Percentiles rank a stretch among this genome's conserved stretches.
Conservation (phyloP, 92 coral and sea anemone species). For the Galaxea fascicularis region DNA sequence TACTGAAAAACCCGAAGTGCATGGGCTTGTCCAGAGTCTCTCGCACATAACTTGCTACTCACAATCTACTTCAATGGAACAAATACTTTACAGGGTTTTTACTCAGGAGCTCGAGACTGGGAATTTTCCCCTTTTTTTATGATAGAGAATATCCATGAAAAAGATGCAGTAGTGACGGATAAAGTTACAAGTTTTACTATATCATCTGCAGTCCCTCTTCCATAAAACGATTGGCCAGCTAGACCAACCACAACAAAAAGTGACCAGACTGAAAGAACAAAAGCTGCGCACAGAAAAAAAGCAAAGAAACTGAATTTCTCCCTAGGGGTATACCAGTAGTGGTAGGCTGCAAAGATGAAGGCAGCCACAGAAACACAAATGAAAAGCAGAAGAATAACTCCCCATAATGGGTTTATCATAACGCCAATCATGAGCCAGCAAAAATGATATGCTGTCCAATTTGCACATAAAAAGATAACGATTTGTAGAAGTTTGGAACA, state of each 20-base stretch:
- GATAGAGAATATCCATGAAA: background rate
- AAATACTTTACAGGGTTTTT: background rate
- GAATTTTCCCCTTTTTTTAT: background rate
- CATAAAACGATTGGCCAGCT: conserved; percentile 16
- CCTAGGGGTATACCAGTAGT: too few species aligned
- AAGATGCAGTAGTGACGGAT: background rate
- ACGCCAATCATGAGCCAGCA: conserved; percentile 13
- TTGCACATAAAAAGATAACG: background rate
- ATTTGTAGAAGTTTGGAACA: background rate
- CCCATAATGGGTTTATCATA: conserved; percentile 7
- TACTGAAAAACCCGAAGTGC: too few species aligned
- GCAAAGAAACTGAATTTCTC: background rate
- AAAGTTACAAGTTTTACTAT: background rate
- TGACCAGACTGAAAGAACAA: background rate
- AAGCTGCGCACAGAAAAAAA: background rate
- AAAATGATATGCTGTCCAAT: background rate
- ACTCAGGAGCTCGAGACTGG: background rate
- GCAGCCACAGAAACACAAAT: background rate
- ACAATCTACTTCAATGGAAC: too few species aligned
- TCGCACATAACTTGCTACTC: too few species aligned
- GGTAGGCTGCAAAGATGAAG: background rate
- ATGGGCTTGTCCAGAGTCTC: too few species aligned
- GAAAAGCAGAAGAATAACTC: background rate
- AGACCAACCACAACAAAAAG: background rate
- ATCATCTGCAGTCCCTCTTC: conserved; percentile 1